Percentiles rank a stretch among this genome's conserved stretches.
Conservation (phyloP, 2,888 invertebrate species). For the Prenolepis imparis region DNA sequence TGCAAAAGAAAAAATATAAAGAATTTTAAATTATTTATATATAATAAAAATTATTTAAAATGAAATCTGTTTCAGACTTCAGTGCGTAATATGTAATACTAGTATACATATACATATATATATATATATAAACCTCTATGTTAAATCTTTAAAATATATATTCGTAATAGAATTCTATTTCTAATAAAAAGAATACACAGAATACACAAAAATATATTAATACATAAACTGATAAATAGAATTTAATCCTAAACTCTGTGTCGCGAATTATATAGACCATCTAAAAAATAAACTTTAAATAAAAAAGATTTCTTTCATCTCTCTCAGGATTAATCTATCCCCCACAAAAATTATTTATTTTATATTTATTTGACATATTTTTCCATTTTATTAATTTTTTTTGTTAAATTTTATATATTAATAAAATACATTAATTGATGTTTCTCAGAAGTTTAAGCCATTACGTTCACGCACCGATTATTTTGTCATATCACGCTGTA, state of each 20-base stretch:
- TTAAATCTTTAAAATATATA: too few species aligned
- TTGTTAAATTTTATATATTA: neutral
- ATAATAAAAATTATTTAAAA: neutral
- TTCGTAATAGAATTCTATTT: too few species aligned
- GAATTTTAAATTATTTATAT: neutral
- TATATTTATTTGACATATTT: neutral
- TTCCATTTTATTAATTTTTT: neutral
- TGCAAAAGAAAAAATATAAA: slow-evolving; percentile 1
- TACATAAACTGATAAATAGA: neutral
- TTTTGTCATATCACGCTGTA: neutral
- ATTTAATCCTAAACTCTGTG: neutral
- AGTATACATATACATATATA: neutral
- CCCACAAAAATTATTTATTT: neutral
- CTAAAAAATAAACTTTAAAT: neutral
- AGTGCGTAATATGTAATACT: neutral
- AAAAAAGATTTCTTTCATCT: neutral
- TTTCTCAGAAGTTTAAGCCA: neutral
- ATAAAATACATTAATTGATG: neutral
- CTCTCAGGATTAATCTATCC: neutral
- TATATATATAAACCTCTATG: too few species aligned
- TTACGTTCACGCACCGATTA: neutral
- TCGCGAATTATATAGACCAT: neutral
- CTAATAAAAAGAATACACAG: too few species aligned
- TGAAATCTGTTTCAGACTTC: neutral
- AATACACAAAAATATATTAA: too few species aligned